These are phyloP conservation scores for Tachysurus fulvidraco DNA, from an alignment of 2,113 vertebrate species.

Conservation along the genomic window DNA sequence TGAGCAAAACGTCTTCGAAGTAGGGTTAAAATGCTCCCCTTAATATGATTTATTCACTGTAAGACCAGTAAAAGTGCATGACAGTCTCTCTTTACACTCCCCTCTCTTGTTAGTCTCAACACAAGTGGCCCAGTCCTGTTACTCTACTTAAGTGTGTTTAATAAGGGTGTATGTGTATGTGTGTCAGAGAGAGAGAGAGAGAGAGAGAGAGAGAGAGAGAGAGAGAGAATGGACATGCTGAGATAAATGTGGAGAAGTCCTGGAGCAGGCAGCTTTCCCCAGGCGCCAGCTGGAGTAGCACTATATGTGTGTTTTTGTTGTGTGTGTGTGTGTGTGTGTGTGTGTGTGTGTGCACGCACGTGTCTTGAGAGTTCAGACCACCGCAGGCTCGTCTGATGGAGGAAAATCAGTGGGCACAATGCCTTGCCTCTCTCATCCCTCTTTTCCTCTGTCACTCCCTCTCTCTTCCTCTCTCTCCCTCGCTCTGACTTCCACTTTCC, in stretches of 20 bases:
- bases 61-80: conserved; percentile 6
- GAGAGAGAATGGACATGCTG: conserved; percentile 61
- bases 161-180: conserved; percentile 66
- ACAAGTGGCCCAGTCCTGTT: conserved; percentile 63
- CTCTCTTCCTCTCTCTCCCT: conserved; percentile 30
- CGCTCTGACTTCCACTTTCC: conserved; percentile 73
- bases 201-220: neutral
- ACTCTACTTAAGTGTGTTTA: conserved; percentile 79
- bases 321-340: conserved; percentile 5
- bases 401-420: conserved; percentile 79
- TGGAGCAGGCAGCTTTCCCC: conserved; percentile 65
- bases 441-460: conserved; percentile 52
- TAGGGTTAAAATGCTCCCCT: conserved; percentile 24
- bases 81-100: conserved; percentile 27
- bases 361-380: conserved; percentile 67
- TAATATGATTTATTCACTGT: conserved; percentile 41
- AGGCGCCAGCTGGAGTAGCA: conserved; percentile 61
- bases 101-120: conserved; percentile 29
- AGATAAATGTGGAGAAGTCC: conserved; percentile 76
- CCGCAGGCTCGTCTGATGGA: conserved; percentile 78
- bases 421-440: conserved; percentile 65
- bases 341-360: neutral
- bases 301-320: conserved; percentile 7
- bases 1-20: neutral
- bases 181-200: neutral